A percentile compares a stretch with the other conserved stretches of the same genome.
Evolutionary conservation across 1,140 invertebrate species (phyloP).

Genomic region (Leptinotarsa lineolata): DNA sequence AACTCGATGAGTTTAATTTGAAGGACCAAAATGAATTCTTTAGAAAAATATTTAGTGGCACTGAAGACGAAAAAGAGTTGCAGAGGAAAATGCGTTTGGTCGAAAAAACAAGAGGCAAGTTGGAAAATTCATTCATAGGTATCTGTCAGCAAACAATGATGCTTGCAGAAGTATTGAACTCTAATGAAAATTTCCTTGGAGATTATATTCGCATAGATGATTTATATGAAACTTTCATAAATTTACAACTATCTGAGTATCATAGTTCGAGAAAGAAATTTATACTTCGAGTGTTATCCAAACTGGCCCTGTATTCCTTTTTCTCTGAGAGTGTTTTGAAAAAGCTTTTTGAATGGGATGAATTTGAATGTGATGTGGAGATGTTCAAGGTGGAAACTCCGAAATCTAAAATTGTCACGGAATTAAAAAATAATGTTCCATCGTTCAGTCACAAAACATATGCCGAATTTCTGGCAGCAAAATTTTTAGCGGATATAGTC

Average conservation of each 20-base stretch:
- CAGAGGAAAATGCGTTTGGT: neutral
- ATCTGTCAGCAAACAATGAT: conserved; percentile 21
- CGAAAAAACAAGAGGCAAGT: neutral
- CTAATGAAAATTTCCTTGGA: neutral
- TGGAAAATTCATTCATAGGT: conserved; percentile 14
- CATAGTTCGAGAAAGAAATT: neutral
- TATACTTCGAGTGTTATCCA: neutral
- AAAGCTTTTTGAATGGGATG: neutral
- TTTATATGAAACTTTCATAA: conserved; percentile 15
- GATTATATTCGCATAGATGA: conserved; percentile 3
- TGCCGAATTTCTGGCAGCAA: conserved; percentile 14
- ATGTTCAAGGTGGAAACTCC: neutral
- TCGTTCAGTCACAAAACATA: conserved; percentile 20
- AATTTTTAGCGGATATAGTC: neutral
- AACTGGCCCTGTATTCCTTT: conserved; percentile 2
- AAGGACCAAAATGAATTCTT: conserved; percentile 9
- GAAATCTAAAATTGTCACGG: neutral
- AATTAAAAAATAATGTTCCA: neutral
- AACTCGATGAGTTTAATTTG: neutral
- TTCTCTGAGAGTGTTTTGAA: neutral
- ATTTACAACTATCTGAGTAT: neutral
- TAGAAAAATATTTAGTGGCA: neutral
- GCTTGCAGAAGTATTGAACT: neutral
- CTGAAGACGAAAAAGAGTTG: neutral
- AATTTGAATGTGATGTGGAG: conserved; percentile 6